Conservation (phyloP, 2,797 vertebrate genomes). For the Rhinichthys osculus region DNA sequence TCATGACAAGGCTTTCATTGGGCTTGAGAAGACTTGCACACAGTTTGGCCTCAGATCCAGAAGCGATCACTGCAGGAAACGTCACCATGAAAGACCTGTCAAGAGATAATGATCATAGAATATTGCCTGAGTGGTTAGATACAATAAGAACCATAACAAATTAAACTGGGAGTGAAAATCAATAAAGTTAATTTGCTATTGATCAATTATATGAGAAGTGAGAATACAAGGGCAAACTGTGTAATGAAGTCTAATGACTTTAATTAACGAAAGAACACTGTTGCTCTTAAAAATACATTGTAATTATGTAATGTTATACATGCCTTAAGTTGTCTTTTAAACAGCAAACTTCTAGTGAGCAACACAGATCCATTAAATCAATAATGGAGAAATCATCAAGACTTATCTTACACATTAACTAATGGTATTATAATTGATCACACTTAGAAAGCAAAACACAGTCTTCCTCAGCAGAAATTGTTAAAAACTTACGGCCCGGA, state of each 20-base stretch:
- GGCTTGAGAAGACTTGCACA: slow-evolving; percentile 72
- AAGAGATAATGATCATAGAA: not conserved
- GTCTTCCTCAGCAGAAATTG: not conserved
- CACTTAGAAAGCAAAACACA: not conserved
- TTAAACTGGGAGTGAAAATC: not conserved
- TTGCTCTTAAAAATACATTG: not conserved
- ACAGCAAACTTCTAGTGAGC: not conserved
- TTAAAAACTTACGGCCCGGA: slow-evolving; percentile 48
- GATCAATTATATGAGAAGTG: not conserved
- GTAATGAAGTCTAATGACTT: not conserved
- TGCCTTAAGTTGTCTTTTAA: not conserved
- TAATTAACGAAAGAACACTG: not conserved
- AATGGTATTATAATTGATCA: not conserved
- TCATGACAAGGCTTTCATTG: slow-evolving; percentile 69
- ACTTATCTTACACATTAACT: not conserved
- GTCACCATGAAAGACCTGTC: slow-evolving; percentile 70
- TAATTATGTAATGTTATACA: not conserved
- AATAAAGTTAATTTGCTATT: not conserved
- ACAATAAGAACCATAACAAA: not conserved
- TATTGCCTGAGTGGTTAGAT: not conserved
- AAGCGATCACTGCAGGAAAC: slow-evolving; percentile 70
- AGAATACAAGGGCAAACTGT: not conserved
- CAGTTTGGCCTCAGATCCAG: slow-evolving; percentile 66
- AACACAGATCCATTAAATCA: not conserved
- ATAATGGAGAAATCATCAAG: not conserved